A percentile compares a stretch with the other conserved stretches of the same genome.
These are phyloP conservation scores for Chymomyza procnemis DNA, from an alignment of 2,888 invertebrate species.

Conservation along the genomic window DNA sequence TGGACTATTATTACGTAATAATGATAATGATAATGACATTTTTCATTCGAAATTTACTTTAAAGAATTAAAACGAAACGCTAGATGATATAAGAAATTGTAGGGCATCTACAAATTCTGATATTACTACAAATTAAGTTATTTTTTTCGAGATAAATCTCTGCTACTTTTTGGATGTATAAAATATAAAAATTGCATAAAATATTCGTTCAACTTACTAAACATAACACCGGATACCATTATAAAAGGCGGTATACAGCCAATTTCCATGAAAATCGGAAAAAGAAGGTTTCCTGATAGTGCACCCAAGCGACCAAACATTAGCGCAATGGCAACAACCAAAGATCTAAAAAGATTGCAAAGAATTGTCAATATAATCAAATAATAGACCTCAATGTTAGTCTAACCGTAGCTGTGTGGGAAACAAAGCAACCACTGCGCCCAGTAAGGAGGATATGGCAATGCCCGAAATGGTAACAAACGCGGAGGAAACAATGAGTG, in stretches of 20 bases:
- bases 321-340: conserved; percentile 85
- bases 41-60: no score
- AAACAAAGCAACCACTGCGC: conserved; percentile 73
- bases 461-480: conserved; percentile 78
- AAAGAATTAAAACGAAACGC: no score
- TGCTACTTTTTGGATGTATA: no score
- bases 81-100: no score
- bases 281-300: conserved; percentile 84
- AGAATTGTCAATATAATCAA: background rate
- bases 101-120: no score
- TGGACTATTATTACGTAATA: no score
- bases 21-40: no score
- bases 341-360: conserved; percentile 80
- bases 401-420: conserved; percentile 76
- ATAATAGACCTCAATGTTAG: background rate
- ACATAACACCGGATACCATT: conserved; percentile 82
- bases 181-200: background rate
- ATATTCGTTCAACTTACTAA: conserved; percentile 79
- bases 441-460: conserved; percentile 73
- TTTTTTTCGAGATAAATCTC: no score
- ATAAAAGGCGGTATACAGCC: conserved; percentile 87
- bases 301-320: conserved; percentile 86
- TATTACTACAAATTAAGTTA: no score
- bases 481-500: conserved; percentile 81
- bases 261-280: conserved; percentile 83